These are phyloP conservation scores for Lapara coniferarum DNA, from an alignment of 2,888 invertebrate genomes.

Conservation along the genomic window DNA sequence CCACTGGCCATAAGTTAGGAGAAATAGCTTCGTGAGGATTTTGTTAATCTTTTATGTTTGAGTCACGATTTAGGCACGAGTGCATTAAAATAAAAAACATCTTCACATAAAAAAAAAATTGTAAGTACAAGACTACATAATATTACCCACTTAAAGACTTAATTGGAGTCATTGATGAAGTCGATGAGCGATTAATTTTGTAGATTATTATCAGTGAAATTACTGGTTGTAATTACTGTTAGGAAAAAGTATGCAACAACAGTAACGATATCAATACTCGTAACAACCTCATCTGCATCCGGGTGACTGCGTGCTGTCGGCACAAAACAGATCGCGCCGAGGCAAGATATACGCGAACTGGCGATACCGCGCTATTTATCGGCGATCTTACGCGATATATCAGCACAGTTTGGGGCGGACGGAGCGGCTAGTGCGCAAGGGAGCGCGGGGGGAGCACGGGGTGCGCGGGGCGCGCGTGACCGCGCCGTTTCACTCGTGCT, in stretches of 20 bases:
- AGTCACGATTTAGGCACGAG: too few species aligned
- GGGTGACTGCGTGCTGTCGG: neutral
- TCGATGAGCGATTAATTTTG: neutral
- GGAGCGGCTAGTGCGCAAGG: neutral
- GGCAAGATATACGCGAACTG: too few species aligned
- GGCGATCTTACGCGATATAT: too few species aligned
- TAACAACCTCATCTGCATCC: neutral
- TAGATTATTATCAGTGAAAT: neutral
- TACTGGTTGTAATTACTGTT: neutral
- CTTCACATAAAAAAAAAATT: too few species aligned
- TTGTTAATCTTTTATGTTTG: too few species aligned
- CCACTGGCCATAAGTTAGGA: too few species aligned
- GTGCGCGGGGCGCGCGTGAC: slow-evolving; percentile 14
- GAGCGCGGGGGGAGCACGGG: neutral
- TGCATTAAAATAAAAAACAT: too few species aligned
- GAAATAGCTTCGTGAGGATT: too few species aligned
- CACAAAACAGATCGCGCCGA: neutral
- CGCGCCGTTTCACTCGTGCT: slow-evolving; percentile 4
- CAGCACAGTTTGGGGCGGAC: neutral
- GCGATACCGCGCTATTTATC: too few species aligned
- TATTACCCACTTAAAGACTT: neutral
- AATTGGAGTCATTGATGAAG: neutral
- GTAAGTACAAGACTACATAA: too few species aligned
- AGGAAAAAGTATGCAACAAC: neutral
- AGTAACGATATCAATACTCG: too few species aligned